Base-by-base conservation (phyloP, 2,888 invertebrate species). In the Diadromus collaris region DNA sequence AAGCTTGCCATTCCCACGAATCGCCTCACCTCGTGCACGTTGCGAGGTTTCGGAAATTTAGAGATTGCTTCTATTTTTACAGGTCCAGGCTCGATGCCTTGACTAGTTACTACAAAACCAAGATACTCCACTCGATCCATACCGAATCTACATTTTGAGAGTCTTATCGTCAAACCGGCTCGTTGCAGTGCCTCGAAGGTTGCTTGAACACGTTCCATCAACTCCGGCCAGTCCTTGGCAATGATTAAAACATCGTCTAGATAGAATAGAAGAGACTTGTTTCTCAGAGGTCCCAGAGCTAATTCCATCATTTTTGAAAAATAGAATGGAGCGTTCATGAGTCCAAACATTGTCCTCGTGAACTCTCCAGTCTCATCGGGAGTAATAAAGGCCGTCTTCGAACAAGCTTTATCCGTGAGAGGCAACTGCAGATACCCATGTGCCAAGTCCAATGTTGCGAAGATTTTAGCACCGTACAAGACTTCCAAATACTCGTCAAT, bases 231-330 rank as follows among this genome's bases (percentile, higher is more conserved):
- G n/a, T 74, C 64, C 6, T 27, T 64, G 4, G 80, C 85, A 2
- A 81, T 70, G 0, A 86, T 65, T 2, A 88, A 29, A 10, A 87
- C 60, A 61, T 88, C 88, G 64, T 89, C 88, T 7, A 89, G n/a
- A 54, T 88, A 89, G 9, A 81, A 83, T 5, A 85, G 56, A 7
- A 80, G 78, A 3, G 81, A 70, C 6, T 77, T 73, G 56, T 82
- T 81, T 41, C 78, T 71, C 54, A 86, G 27, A 10, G 60, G 73
- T 7, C 85, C 83, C 10, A 82, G 44, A 0, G 81, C 78, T 10
- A 69, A 27, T 21, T 83, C 70, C 78, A 83, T 82, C 2, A 75
- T 41, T 58, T 83, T 82, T 0, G 80, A 78, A 67, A 86, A 89
- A 29, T 84, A 86, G 16, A 82, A 81, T 0, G 85, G 85, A 0